phyloP scores from a whole-genome alignment of 2,888 invertebrate species.

The Beris morrisii region DNA sequence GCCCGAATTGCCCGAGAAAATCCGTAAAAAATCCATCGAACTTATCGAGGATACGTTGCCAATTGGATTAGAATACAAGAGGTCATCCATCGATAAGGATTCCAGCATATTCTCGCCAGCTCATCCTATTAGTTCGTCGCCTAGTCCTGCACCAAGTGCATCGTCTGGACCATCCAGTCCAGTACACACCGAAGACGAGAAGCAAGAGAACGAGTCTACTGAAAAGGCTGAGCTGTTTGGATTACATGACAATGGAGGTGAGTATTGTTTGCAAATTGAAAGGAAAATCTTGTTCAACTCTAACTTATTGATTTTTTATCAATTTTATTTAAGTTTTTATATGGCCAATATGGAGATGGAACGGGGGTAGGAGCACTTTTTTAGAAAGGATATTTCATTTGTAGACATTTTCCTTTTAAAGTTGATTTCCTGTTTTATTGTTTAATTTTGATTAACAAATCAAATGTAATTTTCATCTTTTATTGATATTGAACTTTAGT shows the following conservation, averaged over 20 bases:
- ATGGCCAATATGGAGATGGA: too few relatives aligned
- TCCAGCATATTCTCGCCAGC: conserved; percentile 42
- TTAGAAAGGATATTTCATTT: too few relatives aligned
- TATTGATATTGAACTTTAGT: too few relatives aligned
- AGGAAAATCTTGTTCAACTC: too few relatives aligned
- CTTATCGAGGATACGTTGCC: conserved; percentile 38
- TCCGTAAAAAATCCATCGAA: conserved; percentile 54
- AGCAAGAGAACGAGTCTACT: conserved; percentile 62
- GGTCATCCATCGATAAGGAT: conserved; percentile 48
- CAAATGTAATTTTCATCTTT: too few relatives aligned
- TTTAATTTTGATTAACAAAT: too few relatives aligned
- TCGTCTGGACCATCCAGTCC: conserved; percentile 57
- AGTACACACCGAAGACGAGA: conserved; percentile 57
- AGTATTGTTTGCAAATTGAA: conserved; percentile 40
- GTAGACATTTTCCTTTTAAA: too few relatives aligned
- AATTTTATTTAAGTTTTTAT: too few relatives aligned
- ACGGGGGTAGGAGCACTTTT: too few relatives aligned
- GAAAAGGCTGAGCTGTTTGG: conserved; percentile 57
- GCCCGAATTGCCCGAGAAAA: conserved; percentile 50
- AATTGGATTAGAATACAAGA: conserved; percentile 43
- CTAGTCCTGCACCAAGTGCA: conserved; percentile 52
- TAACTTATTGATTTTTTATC: too few relatives aligned
- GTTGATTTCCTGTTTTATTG: too few relatives aligned
- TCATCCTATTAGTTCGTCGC: conserved; percentile 46
- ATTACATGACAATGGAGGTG: conserved; percentile 52